Percentiles rank a stretch among this genome's conserved stretches.
These are phyloP conservation scores for Zoanthus gigantus DNA, from an alignment of 92 coral and sea anemone species.

Conservation along the genomic window DNA sequence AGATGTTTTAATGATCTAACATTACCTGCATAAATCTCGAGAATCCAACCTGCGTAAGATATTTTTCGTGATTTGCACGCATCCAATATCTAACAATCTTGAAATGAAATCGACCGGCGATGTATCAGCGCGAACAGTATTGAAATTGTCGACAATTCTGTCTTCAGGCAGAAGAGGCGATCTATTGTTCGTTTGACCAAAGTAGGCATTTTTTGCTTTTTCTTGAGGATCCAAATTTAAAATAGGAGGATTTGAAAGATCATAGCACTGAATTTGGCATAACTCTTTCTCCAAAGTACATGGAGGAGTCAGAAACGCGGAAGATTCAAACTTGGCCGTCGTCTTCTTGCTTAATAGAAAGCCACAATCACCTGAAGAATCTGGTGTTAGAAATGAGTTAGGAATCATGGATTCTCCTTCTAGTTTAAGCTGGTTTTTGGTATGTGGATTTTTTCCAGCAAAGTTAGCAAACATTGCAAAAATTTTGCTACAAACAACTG, in stretches of 20 bases:
- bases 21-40: slow-evolving; percentile 39
- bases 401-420: slow-evolving; percentile 21
- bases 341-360: not conserved
- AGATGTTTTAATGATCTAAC: not conserved
- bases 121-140: not conserved
- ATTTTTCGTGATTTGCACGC: slow-evolving; percentile 14
- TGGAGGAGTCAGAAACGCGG: slow-evolving; percentile 44
- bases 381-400: slow-evolving; percentile 17
- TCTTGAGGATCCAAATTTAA: slow-evolving; percentile 29
- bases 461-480: not conserved
- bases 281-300: slow-evolving; percentile 21
- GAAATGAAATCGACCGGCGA: slow-evolving; percentile 23
- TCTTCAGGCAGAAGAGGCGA: slow-evolving; percentile 38
- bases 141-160: slow-evolving; percentile 18
- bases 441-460: not conserved
- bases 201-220: not conserved
- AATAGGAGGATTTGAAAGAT: slow-evolving; percentile 12
- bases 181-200: not conserved
- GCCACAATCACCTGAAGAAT: slow-evolving; percentile 1
- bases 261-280: slow-evolving; percentile 10
- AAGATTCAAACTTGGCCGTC: slow-evolving; percentile 4
- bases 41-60: not conserved
- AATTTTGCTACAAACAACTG: slow-evolving; percentile 10
- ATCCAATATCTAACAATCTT: not conserved
- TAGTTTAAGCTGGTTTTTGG: not conserved